Evolutionary conservation across 2,888 invertebrate genomes (phyloP).

Genomic region (Drepana falcataria): DNA sequence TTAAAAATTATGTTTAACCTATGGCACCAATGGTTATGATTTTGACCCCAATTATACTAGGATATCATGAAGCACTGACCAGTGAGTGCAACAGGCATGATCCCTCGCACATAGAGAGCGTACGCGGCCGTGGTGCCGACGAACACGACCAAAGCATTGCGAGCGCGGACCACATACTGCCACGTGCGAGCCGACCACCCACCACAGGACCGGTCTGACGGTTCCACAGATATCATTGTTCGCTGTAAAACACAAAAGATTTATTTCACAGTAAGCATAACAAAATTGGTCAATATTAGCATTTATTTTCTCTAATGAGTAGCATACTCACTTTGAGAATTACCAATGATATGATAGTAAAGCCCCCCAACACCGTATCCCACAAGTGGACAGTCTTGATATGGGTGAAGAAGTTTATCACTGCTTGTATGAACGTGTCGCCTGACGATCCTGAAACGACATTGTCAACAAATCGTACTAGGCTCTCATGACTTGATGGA

Average conservation of each 20-base stretch:
- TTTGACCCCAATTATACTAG: background rate
- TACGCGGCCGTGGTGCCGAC: conserved; percentile 81
- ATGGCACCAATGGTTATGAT: background rate
- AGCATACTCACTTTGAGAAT: conserved; percentile 71
- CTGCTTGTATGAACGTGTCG: conserved; percentile 81
- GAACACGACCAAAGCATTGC: conserved; percentile 89
- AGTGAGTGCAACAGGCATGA: conserved; percentile 83
- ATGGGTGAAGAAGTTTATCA: conserved; percentile 80
- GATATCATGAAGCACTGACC: conserved; percentile 53
- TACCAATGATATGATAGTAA: conserved; percentile 80
- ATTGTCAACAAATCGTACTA: background rate
- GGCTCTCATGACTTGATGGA: no score
- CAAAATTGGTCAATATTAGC: no score
- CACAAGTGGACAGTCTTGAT: conserved; percentile 80
- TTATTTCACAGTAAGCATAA: no score
- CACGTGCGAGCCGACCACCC: conserved; percentile 23
- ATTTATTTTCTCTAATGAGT: background rate
- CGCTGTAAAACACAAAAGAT: background rate
- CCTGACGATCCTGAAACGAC: conserved; percentile 52
- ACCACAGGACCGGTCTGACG: background rate
- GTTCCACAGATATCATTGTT: background rate
- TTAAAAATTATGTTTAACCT: no score
- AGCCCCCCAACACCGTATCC: conserved; percentile 83
- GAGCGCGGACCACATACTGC: conserved; percentile 78
- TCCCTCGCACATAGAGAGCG: conserved; percentile 53